Conservation (phyloP, 1,140 invertebrate genomes). For the Eriosoma lanigerum region DNA sequence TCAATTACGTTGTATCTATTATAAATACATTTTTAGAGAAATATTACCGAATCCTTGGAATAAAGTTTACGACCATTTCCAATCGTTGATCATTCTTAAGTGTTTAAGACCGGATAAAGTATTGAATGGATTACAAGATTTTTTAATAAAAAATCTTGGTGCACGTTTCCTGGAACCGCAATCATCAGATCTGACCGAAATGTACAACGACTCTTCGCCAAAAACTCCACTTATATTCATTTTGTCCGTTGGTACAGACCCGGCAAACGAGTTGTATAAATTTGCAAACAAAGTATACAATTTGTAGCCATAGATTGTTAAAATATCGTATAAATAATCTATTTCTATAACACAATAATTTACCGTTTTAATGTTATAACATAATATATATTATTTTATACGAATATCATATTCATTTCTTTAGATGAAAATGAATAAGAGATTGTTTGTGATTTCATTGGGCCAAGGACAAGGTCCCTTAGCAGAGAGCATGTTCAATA, state of each 20-base stretch:
- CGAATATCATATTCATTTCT: constrained; percentile 45
- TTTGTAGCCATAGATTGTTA: constrained; percentile 71
- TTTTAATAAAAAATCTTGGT: constrained; percentile 67
- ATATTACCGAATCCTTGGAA: constrained; percentile 71
- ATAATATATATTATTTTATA: background rate
- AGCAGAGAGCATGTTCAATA: constrained; percentile 63
- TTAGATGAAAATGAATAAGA: constrained; percentile 61
- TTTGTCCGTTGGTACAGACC: constrained; percentile 87
- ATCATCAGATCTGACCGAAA: constrained; percentile 82
- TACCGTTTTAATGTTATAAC: background rate
- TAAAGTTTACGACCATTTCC: constrained; percentile 61
- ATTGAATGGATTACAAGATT: constrained; percentile 65
- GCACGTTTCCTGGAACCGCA: constrained; percentile 80
- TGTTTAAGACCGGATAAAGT: constrained; percentile 86
- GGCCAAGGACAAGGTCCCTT: constrained; percentile 80
- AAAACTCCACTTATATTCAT: constrained; percentile 86
- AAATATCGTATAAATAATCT: constrained; percentile 55
- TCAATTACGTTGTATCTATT: constrained; percentile 51
- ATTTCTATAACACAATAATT: too few relatives aligned
- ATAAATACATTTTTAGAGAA: background rate
- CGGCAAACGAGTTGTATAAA: constrained; percentile 78
- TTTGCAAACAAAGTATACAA: constrained; percentile 83
- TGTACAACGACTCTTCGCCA: constrained; percentile 81
- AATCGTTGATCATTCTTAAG: constrained; percentile 72
- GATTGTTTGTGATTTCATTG: constrained; percentile 77